Conservation (phyloP, 2,888 invertebrate species). For the Chamaedrilus cognettii region DNA sequence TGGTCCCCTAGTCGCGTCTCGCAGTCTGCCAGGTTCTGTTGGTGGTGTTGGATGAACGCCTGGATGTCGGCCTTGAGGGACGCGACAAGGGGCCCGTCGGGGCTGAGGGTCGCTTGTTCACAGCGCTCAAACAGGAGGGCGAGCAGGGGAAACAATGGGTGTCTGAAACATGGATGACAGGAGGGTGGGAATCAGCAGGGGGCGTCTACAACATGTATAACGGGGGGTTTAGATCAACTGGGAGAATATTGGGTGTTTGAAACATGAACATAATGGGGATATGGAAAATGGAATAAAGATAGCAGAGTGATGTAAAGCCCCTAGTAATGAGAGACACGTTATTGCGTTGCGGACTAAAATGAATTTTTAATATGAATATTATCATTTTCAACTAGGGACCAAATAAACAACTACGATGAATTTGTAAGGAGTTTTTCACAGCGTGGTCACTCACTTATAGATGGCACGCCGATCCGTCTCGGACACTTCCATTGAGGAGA, state of each 20-base stretch:
- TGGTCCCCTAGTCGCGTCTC: conserved; percentile 79
- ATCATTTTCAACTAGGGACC: too few relatives aligned
- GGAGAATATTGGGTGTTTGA: neutral
- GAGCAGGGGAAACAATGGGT: conserved; percentile 58
- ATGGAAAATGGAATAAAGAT: neutral
- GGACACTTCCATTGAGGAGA: conserved; percentile 29
- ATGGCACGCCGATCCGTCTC: conserved; percentile 29
- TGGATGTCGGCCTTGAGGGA: conserved; percentile 63
- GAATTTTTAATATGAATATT: too few relatives aligned
- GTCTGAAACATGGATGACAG: conserved; percentile 56
- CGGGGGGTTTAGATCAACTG: too few relatives aligned
- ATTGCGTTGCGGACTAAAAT: too few relatives aligned
- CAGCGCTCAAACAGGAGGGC: conserved; percentile 59
- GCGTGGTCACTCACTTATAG: too few relatives aligned
- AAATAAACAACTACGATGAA: too few relatives aligned
- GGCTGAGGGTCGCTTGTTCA: conserved; percentile 55
- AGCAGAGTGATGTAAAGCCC: neutral
- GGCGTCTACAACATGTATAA: neutral
- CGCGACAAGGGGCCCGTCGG: conserved; percentile 50
- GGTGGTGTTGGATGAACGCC: conserved; percentile 89
- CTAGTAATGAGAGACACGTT: too few relatives aligned
- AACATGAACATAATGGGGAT: neutral
- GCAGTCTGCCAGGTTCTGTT: conserved; percentile 69
- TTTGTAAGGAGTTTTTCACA: too few relatives aligned
- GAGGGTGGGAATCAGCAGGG: neutral